Evolutionary conservation across 2,888 invertebrate species (phyloP).

Genomic region (Podotricha telesiphe): DNA sequence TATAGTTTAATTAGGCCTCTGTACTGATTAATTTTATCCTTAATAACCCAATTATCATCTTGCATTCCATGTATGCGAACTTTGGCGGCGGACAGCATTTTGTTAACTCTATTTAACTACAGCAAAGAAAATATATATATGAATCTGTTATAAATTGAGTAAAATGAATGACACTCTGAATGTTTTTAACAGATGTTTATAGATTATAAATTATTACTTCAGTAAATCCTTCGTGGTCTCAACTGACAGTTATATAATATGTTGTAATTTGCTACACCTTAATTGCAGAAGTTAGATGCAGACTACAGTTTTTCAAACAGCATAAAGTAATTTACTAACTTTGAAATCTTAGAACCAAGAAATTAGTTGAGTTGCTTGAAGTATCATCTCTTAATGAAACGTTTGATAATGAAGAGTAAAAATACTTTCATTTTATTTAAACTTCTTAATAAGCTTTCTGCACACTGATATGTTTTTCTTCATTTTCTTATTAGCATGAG

Average conservation of each 20-base stretch:
- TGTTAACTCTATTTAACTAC: background rate
- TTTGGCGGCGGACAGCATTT: slow-evolving; percentile 82
- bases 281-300: slow-evolving; percentile 7
- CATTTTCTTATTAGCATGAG: no score
- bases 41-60: slow-evolving; percentile 86
- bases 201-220: background rate
- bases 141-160: slow-evolving; percentile 4
- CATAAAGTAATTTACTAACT: slow-evolving; percentile 13
- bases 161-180: background rate
- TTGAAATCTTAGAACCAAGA: slow-evolving; percentile 15
- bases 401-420: background rate
- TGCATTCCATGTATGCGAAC: slow-evolving; percentile 85
- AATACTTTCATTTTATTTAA: background rate
- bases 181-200: background rate
- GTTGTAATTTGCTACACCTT: slow-evolving; percentile 1
- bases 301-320: slow-evolving; percentile 12
- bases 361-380: slow-evolving; percentile 7
- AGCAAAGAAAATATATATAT: background rate
- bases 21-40: slow-evolving; percentile 87
- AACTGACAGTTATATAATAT: background rate
- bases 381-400: background rate
- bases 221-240: background rate
- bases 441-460: background rate
- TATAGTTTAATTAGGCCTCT: slow-evolving; percentile 86
- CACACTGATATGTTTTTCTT: background rate